Evolutionary conservation across 2,113 vertebrate species (phyloP), one percentile per base, ranked within the genome.

Genomic region (Holacanthus passer): DNA sequence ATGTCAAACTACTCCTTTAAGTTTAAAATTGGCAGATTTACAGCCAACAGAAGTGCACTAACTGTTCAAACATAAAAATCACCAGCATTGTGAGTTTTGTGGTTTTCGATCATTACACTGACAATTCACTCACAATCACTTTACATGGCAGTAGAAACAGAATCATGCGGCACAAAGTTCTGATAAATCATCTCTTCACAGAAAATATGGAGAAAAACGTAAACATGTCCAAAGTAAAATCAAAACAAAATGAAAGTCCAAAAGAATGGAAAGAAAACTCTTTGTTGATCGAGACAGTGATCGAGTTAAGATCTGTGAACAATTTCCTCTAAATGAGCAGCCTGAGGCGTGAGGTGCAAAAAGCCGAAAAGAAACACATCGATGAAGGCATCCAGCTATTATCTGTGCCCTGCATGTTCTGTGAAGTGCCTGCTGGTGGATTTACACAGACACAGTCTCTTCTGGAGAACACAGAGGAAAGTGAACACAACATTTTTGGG

Each of bases 301-400:
- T 77, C 24, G 11, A 20, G 20, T 66, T 20, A 58, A 88, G 78
- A 91, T 91, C 89, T 94, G 92, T 74, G 56, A 94, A 73, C 78
- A 88, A 91, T 94, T 93, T 93, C 43, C 70, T 86, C 81, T 45
- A 82, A 85, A 83, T 71, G 84, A 83, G 73, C 65, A 8, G 89
- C 90, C 92, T 85, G 60, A 81, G 87, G 88, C 82, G 6, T 32
- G 41, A 50, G 22, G 41, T 35, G 72, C n/a, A 45, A 73, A 70
- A 73, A 50, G 43, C 67, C 53, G 13, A 70, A 73, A 68, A 67
- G 53, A 14, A 56, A 24, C 45, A 45, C 16, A 19, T 5, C 9
- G 64, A 82, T 67, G 48, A 73, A 82, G 60, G 43, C 39, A 87
- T 76, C 75, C 69, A 69, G 66, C 82, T 52, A 83, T 90, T 88